phyloP scores from a whole-genome alignment of 1,140 invertebrate species.

The Chrysoperla carnea region DNA sequence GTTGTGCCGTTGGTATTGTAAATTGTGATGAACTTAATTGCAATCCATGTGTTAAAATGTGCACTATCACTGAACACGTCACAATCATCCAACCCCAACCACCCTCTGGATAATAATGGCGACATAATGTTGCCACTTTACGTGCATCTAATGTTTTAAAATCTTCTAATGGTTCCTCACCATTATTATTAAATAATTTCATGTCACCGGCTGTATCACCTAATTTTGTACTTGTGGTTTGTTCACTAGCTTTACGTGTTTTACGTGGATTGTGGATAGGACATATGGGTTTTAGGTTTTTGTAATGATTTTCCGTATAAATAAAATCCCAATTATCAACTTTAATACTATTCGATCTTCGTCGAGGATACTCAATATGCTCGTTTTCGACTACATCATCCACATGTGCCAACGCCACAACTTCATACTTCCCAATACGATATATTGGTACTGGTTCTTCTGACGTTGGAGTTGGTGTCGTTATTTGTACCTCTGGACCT shows the following conservation, averaged over 20 bases:
- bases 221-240: not conserved
- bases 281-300: conserved; percentile 2
- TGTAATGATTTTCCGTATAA: conserved; percentile 10
- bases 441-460: not conserved
- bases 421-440: conserved; percentile 14
- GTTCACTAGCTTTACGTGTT: not conserved
- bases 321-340: conserved; percentile 19
- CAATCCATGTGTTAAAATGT: conserved; percentile 43
- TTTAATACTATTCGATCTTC: conserved; percentile 9
- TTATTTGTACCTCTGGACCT: not conserved
- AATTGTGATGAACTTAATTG: conserved; percentile 30
- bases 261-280: not conserved
- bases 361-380: conserved; percentile 4
- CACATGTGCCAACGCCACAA: conserved; percentile 13
- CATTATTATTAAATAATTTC: not conserved
- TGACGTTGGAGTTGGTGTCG: not conserved
- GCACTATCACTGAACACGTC: conserved; percentile 41
- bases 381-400: conserved; percentile 9
- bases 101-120: conserved; percentile 62
- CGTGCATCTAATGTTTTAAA: conserved; percentile 15
- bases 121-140: conserved; percentile 13
- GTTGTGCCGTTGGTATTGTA: conserved; percentile 10
- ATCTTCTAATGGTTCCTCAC: conserved; percentile 8
- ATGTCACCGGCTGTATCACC: not conserved
- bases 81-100: conserved; percentile 68